Conservation (phyloP, 2,113 vertebrate genomes). For the Mixornis gularis region DNA sequence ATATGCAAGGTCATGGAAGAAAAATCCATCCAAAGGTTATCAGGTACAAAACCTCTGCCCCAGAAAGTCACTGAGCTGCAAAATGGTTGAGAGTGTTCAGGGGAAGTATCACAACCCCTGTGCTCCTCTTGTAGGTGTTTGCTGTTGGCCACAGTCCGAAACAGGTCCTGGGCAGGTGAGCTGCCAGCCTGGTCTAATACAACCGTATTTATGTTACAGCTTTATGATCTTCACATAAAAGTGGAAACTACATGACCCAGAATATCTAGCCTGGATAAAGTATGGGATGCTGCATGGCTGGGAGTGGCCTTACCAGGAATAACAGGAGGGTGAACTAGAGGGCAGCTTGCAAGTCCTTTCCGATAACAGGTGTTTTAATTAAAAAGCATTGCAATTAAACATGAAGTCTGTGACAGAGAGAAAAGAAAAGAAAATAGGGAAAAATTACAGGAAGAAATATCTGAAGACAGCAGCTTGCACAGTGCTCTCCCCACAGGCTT, state of each 20-base stretch:
- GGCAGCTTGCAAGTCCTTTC: background rate
- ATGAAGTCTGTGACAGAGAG: background rate
- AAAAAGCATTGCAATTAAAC: background rate
- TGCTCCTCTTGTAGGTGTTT: background rate
- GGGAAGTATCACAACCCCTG: background rate
- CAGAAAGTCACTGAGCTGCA: constrained; percentile 5
- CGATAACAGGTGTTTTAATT: background rate
- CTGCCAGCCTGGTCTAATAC: background rate
- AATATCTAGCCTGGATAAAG: background rate
- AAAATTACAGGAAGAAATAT: background rate
- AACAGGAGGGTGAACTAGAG: background rate
- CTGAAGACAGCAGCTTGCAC: background rate
- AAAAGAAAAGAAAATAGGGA: background rate
- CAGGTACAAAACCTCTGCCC: background rate
- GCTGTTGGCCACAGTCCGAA: background rate
- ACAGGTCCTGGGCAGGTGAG: background rate
- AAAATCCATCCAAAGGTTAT: background rate
- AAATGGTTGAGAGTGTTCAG: background rate
- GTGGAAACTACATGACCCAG: background rate
- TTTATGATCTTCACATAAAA: background rate
- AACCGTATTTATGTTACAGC: background rate
- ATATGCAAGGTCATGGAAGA: background rate
- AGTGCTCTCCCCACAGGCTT: background rate
- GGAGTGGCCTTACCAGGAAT: background rate
- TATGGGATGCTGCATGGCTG: background rate